phyloP scores from a whole-genome alignment of 2,797 vertebrate genomes.

The Microhierax caerulescens region DNA sequence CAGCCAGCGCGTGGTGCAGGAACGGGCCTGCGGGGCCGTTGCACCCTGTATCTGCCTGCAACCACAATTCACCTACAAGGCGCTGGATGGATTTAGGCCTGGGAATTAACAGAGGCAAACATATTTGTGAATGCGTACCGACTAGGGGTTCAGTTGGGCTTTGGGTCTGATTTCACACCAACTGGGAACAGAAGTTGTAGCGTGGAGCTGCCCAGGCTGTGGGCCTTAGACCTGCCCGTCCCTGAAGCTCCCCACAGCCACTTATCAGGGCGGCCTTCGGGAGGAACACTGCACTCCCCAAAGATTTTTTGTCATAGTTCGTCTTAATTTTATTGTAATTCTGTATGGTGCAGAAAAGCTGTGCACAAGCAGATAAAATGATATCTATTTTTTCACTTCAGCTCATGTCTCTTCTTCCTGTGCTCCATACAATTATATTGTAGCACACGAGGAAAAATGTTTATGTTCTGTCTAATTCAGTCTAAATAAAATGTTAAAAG shows the following conservation, averaged over 20 bases:
- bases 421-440: not conserved
- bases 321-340: not conserved
- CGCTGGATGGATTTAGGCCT: not conserved
- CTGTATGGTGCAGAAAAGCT: not conserved
- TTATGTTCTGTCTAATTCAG: constrained; percentile 32
- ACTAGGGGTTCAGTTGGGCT: not conserved
- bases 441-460: constrained; percentile 14
- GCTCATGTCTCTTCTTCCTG: not conserved
- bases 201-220: not conserved
- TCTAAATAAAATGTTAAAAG: constrained; percentile 57
- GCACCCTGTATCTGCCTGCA: not conserved
- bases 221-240: not conserved
- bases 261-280: rapidly evolving
- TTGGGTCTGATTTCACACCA: not conserved
- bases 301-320: not conserved
- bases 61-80: not conserved
- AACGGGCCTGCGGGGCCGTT: rapidly evolving
- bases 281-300: not conserved
- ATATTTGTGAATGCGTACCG: not conserved
- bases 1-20: not conserved
- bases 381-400: not conserved
- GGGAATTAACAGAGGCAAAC: not conserved
- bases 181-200: not conserved
- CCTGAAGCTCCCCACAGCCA: not conserved
- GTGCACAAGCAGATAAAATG: not conserved